Evolutionary conservation across 2,113 vertebrate species (phyloP).

Genomic region (Clarias magur): DNA sequence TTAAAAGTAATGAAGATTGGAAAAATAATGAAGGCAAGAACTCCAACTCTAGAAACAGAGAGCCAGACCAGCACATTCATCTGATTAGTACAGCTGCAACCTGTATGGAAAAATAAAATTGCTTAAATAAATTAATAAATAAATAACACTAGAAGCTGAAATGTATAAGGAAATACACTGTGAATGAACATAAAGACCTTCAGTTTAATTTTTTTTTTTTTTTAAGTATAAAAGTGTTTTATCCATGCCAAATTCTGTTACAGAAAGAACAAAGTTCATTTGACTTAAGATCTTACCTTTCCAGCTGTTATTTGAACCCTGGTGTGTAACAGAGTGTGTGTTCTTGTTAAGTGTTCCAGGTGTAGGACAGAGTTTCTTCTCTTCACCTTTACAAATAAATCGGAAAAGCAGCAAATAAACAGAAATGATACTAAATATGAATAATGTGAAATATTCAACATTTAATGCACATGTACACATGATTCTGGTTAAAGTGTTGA

Average conservation of each 20-base stretch:
- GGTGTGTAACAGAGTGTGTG: background rate
- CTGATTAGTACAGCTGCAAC: background rate
- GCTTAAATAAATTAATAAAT: too few relatives aligned
- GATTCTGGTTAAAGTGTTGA: background rate
- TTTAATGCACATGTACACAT: background rate
- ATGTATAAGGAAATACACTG: background rate
- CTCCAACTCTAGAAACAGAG: background rate
- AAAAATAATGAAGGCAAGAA: background rate
- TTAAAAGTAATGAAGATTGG: background rate
- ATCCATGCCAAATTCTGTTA: background rate
- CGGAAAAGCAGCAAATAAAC: background rate
- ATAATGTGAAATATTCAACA: background rate
- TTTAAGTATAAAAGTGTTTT: too few relatives aligned
- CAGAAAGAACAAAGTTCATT: background rate
- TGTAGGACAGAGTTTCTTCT: background rate
- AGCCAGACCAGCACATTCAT: background rate
- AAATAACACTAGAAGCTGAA: background rate
- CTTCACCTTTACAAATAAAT: conserved; percentile 1
- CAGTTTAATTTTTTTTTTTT: too few relatives aligned
- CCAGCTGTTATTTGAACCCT: too few relatives aligned
- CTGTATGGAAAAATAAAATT: background rate
- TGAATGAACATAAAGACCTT: too few relatives aligned
- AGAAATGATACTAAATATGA: background rate
- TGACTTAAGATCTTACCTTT: background rate
- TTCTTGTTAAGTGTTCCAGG: background rate